Base-by-base conservation (phyloP, 1,140 invertebrate genomes). In the Mizuhopecten yessoensis region DNA sequence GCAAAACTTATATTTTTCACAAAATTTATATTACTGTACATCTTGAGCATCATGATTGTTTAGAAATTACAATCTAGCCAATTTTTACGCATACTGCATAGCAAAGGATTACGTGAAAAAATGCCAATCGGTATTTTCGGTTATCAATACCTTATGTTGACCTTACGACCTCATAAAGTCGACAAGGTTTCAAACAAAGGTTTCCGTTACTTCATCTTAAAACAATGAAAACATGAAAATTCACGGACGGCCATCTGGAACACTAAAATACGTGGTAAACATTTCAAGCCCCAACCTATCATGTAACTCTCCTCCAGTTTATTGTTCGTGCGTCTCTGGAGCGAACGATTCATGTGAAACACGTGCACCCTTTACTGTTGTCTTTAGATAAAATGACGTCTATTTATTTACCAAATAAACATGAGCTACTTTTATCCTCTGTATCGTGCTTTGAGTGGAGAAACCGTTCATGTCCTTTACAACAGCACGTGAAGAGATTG, bases 381-480 rank as follows among this genome's bases (percentile, higher is more conserved):
- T 45, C 57, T 75, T 75, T n/a, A 75, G 23, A 75, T 75, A 75
- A 75, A 57, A 75, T 23, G 57, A 49, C 45, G 45, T 49, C 45
- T 17, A 10, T 49, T 75, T 75, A 23, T 7, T n/a, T 45, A 1
- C 9, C 42, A 20, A n/a, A n/a, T n/a, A n/a, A 45, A 15, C 17
- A 45, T 20, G 42, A n/a, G n/a, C n/a, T n/a, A 45, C 10, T 15
- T 45, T 45, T 45, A 13, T 45, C 17, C 42, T 15, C 36, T 39
- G 5, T 45, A 7, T 13, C 42, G n/a, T n/a, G n/a, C n/a, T n/a
- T n/a, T n/a, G n/a, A n/a, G n/a, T n/a, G n/a, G n/a, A n/a, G n/a
- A n/a, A n/a, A n/a, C n/a, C n/a, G n/a, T n/a, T n/a, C n/a, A n/a
- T n/a, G n/a, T n/a, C n/a, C n/a, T n/a, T n/a, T n/a, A n/a, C n/a